phyloP scores from a whole-genome alignment of 2,797 vertebrate species.

The Sebastes taczanowskii region DNA sequence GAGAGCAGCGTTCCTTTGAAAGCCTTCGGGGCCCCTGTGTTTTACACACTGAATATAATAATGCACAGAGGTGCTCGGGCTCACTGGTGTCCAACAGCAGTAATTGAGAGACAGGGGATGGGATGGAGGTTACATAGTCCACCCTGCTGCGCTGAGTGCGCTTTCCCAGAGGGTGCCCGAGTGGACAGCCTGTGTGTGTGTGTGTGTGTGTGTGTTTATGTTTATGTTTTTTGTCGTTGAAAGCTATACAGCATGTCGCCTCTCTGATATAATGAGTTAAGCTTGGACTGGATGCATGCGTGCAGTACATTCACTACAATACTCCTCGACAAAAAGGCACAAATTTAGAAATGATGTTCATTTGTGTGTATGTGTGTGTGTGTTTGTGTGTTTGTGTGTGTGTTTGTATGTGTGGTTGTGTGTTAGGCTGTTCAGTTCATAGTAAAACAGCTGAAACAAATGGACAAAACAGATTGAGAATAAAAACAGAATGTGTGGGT shows the following conservation, averaged over 20 bases:
- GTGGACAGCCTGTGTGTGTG: slow-evolving; percentile 30
- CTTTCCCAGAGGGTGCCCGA: slow-evolving; percentile 49
- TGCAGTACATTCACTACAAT: background rate
- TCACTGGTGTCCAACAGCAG: slow-evolving; percentile 75
- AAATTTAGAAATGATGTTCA: background rate
- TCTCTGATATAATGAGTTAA: slow-evolving; percentile 40
- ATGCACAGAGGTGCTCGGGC: slow-evolving; percentile 76
- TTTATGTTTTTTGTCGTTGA: slow-evolving; percentile 37
- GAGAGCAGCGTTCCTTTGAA: slow-evolving; percentile 82
- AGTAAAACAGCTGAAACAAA: background rate
- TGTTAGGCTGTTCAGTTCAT: background rate
- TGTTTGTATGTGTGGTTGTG: background rate
- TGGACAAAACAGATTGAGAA: background rate
- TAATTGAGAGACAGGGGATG: slow-evolving; percentile 82
- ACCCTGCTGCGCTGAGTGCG: slow-evolving; percentile 62
- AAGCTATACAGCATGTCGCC: slow-evolving; percentile 15
- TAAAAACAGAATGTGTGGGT: background rate
- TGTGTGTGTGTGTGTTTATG: slow-evolving; percentile 21
- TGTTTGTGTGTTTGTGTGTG: background rate
- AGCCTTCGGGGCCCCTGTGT: slow-evolving; percentile 78
- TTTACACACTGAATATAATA: slow-evolving; percentile 83
- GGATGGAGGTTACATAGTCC: slow-evolving; percentile 62
- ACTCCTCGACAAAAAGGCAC: background rate
- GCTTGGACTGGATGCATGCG: background rate
- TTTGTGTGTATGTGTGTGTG: background rate